Base-by-base conservation (phyloP, 2,797 vertebrate species). In the Cuniculus paca region DNA sequence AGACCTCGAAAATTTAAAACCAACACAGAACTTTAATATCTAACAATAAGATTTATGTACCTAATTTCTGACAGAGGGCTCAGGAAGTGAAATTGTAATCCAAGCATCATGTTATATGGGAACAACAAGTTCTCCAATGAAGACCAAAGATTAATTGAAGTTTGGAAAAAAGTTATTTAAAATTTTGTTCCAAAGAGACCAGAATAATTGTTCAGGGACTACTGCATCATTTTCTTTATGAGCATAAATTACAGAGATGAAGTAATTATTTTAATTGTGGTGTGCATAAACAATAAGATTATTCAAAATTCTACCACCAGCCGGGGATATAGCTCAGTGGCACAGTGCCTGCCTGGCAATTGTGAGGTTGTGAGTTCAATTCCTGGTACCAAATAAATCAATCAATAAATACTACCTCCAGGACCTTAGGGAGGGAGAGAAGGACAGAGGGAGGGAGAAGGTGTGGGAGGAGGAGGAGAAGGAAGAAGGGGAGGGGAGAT, bases 101-200 rank as follows among this genome's bases (percentile, higher is more conserved):
- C 12, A 90, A 72, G 52, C 34, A 91, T 61, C 39, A 48, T 20
- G 24, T 70, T 95, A 78, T 42, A 95, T 4, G 85, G 90, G 86
- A 97, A 74, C 60, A 96, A 54, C 79, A 90, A 28, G 17, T 70
- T 90, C 87, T 93, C 92, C 80, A 96, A 84, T 94, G 77, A 96
- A 65, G 82, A 97, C 87, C 65, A 97, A 97, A 78, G 87, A 96
- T 95, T 95, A 97, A 95, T 74, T 93, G 65, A 95, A 79, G 74
- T 96, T 93, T 89, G 48, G 61, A 19, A 63, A 70, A 94, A 87
- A 45, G 45, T 74, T 56, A 88, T 84, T 97, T 97, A 96, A 93
- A 96, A 93, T 96, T 94, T 94, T 96, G 74, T 77, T 95, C 83
- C 90, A 60, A 34, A 92, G 54, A 94, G 88, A 95, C 54, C 42